Evolutionary conservation across 2,797 vertebrate genomes (phyloP), one percentile per base, ranked within the genome.

Genomic region (Molothrus ater): DNA sequence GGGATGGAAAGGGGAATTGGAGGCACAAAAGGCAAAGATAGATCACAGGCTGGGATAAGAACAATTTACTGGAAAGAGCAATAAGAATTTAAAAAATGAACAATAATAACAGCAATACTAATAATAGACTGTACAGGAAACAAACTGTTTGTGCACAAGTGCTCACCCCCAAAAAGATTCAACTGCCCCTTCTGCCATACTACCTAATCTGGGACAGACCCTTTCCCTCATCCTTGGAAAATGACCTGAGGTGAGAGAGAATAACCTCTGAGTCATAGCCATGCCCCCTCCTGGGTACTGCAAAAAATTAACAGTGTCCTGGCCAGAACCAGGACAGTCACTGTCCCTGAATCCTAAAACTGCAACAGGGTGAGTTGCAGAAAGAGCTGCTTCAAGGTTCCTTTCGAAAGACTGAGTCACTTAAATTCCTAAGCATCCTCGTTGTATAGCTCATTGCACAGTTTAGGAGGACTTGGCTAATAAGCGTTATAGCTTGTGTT

Each of bases 171-270:
- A 7, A 34, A 45, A 47, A 47, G 25, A 54, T 9, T 17, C 28
- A 31, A 6, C 48, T 34, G 7, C 11, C 78, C 29, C 13, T 25
- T 40, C 31, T 40, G 25, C 40, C 13, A 29, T 0, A 0, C 1
- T 25, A 10, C 20, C 29, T 70, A 25, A 61, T 40, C 29, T 53
- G 40, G 7, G 29, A 54, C 3, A 6, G 17, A 34, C 9, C 11
- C 13, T 31, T 54, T 63, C 56, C 20, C 17, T 54, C 25, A 31
- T 40, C 31, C 72, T 7, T 20, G 13, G 29, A 29, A 47, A 61
- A 54, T 29, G 9, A 63, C 17, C 6, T 40, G 34, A 40, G n/a
- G 13, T 29, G 13, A 25, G 38, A 40, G 0, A 61, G n/a, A 40
- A 25, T 17, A 69, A 76, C 16, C 19, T 63, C 73, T 42, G 34